Base-by-base conservation (phyloP, 2,888 invertebrate genomes). In the Pammene aurita region DNA sequence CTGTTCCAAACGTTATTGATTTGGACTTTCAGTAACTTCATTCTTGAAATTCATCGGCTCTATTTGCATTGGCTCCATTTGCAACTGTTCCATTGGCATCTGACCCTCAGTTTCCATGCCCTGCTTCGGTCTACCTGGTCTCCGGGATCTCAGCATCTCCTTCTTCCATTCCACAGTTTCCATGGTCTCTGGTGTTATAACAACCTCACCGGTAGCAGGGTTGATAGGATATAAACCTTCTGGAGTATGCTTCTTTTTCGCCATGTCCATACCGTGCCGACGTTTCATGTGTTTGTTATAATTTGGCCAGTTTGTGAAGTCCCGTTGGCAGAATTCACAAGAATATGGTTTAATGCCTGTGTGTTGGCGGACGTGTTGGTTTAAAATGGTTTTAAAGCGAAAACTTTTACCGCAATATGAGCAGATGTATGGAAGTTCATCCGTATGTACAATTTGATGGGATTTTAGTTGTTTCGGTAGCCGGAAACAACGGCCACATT, bases 231-330 rank as follows among this genome's bases (percentile, higher is more conserved):
- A 87, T 0, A 84, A 74, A 0, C 87, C 88, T 1, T 88, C 58
- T 0, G 62, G 66, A 5, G 58, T 63, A 9, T 88, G 86, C 46
- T 89, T 75, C 16, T 74, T 88, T 71, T 84, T 88, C 0, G 87
- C 76, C 77, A 83, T 84, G 48, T 87, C 82, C 72, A 79, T 93
- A 26, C 94, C 94, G 74, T 96, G 96, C 14, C 94, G 89, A 18
- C 95, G 88, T 83, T 95, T 96, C 95, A 96, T 95, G 78, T 96
- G 96, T 77, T 96, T 96, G 78, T 96, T 96, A 77, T 95, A 96
- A 86, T 96, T 96, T 0, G 96, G 94, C 95, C 96, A 96, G 82
- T 96, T 96, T 0, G 95, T 95, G 76, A 96, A 96, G 75, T 95
- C 83, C 11, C 83, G 74, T 76, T 94, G 94, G 78, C 96, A 96